These are phyloP conservation scores for Calidris pugnax DNA, from an alignment of 2,113 vertebrate species.

Conservation along the genomic window DNA sequence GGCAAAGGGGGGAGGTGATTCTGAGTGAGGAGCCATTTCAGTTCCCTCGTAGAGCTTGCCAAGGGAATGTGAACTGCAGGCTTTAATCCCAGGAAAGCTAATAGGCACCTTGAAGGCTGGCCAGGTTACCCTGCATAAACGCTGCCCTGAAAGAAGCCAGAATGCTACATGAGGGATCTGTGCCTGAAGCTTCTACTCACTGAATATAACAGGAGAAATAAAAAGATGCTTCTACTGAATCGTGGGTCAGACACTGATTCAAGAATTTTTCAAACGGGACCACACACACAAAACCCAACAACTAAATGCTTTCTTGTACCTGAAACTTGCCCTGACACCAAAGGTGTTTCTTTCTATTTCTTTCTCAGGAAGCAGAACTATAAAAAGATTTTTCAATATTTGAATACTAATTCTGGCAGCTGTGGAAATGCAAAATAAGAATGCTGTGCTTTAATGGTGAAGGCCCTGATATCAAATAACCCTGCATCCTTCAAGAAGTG, in stretches of 20 bases:
- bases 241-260: not conserved
- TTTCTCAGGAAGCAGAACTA: not conserved
- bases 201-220: not conserved
- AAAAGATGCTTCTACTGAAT: not conserved
- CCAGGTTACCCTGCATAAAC: not conserved
- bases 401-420: not conserved
- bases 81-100: not conserved
- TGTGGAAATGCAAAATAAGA: not conserved
- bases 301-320: not conserved
- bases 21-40: not conserved
- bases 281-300: not conserved
- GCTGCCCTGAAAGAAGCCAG: not conserved
- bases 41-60: not conserved
- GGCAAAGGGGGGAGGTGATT: not conserved
- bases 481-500: not conserved
- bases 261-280: not conserved
- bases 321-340: not conserved
- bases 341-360: not conserved
- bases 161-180: not conserved
- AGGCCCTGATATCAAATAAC: not conserved
- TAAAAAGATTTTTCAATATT: not conserved
- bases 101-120: not conserved
- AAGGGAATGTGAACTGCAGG: not conserved
- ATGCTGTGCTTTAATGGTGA: not conserved
- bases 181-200: not conserved